Evolutionary conservation across 2,113 vertebrate genomes (phyloP).

Genomic region (Copsychus sechellarum): DNA sequence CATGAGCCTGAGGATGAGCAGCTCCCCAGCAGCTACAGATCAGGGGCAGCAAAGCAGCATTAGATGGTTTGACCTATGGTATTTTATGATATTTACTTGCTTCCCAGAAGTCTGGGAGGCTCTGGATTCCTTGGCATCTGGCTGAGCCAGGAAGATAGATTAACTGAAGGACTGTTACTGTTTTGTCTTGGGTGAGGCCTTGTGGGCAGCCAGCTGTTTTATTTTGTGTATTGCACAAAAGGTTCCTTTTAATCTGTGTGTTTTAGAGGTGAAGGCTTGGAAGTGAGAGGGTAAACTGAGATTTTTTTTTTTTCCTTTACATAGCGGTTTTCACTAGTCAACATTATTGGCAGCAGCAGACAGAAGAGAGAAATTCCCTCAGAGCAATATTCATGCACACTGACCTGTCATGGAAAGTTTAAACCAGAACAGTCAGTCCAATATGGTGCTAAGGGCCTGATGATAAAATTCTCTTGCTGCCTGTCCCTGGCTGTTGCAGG

Average conservation of each 20-base stretch:
- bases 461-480: neutral
- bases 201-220: constrained; percentile 26
- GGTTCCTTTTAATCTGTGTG: neutral
- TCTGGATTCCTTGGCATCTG: neutral
- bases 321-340: neutral
- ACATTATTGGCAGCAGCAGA: neutral
- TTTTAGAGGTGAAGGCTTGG: neutral
- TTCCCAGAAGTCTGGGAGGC: constrained; percentile 43
- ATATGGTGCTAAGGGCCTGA: neutral
- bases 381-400: neutral
- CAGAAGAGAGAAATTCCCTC: neutral
- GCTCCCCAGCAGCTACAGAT: neutral
- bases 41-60: neutral
- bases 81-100: neutral
- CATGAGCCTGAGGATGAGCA: neutral
- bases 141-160: neutral
- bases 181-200: constrained; percentile 55
- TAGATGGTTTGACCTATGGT: neutral
- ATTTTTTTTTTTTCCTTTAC: neutral
- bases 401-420: neutral
- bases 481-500: neutral
- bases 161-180: constrained; percentile 22
- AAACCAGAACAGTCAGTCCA: neutral
- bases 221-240: constrained; percentile 21
- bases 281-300: neutral